Evolutionary conservation across 2,888 invertebrate genomes (phyloP).

Genomic region (Bimastos eiseni): DNA sequence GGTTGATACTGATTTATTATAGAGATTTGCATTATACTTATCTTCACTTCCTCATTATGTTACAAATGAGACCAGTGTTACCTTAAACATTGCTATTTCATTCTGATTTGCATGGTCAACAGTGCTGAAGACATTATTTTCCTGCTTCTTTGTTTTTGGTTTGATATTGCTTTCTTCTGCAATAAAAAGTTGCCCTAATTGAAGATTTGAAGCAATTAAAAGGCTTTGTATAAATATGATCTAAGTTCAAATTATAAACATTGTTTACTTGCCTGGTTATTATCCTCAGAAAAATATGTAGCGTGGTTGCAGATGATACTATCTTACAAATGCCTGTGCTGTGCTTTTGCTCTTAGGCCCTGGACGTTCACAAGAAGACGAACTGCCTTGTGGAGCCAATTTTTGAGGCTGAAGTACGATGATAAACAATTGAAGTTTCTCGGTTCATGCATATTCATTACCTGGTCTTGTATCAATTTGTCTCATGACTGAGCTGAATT

Average conservation of each 20-base stretch:
- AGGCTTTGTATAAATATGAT: neutral
- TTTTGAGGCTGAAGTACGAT: conserved; percentile 47
- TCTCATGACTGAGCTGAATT: too few species aligned
- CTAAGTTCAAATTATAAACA: neutral
- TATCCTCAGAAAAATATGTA: neutral
- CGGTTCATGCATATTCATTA: too few species aligned
- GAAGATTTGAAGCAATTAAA: too few species aligned
- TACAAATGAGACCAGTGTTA: neutral
- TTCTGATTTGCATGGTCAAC: neutral
- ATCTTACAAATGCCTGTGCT: neutral
- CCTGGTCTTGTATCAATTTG: too few species aligned
- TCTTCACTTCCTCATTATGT: too few species aligned
- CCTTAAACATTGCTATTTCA: neutral
- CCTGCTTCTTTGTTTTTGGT: too few species aligned
- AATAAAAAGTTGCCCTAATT: too few species aligned
- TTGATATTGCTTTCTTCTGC: too few species aligned
- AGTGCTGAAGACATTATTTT: neutral
- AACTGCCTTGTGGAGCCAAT: conserved; percentile 56
- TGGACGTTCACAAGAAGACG: conserved; percentile 45
- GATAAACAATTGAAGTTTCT: neutral
- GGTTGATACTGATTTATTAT: too few species aligned
- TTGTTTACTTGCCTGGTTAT: neutral
- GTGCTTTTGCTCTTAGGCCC: neutral
- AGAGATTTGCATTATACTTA: too few species aligned
- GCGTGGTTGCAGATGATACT: neutral